Evolutionary conservation across 2,797 vertebrate species (phyloP).

Genomic region (Siniperca undulata): DNA sequence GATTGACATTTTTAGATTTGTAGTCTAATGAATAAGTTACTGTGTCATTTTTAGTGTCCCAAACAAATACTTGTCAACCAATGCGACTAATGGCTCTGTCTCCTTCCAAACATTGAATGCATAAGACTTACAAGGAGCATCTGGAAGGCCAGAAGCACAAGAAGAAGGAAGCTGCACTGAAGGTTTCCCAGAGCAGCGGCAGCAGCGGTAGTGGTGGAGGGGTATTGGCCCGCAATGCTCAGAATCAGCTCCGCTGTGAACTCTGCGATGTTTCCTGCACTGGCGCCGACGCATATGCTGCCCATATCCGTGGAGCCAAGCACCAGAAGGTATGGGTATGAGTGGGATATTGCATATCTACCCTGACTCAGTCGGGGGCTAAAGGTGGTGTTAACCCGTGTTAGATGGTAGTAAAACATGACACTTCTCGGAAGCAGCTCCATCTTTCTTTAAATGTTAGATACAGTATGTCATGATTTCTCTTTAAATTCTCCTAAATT

Average conservation of each 20-base stretch:
- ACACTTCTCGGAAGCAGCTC: background rate
- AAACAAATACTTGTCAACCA: background rate
- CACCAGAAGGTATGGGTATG: constrained; percentile 92
- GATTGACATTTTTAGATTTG: background rate
- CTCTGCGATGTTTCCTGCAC: constrained; percentile 98
- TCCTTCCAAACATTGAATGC: background rate
- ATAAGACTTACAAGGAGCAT: constrained; percentile 97
- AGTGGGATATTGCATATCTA: background rate
- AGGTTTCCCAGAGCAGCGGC: constrained; percentile 91
- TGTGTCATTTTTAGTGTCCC: background rate
- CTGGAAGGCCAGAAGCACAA: constrained; percentile 99
- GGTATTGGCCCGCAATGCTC: constrained; percentile 90
- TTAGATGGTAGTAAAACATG: background rate
- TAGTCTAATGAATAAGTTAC: background rate
- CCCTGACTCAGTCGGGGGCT: background rate
- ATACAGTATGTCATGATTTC: background rate
- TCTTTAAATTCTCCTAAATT: too few relatives aligned
- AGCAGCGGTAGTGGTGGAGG: constrained; percentile 85
- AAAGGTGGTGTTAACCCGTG: background rate
- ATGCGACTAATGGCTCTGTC: background rate
- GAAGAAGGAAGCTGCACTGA: constrained; percentile 96
- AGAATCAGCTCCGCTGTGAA: constrained; percentile 97
- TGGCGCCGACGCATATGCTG: constrained; percentile 95
- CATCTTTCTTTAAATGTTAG: background rate
- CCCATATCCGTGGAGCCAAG: constrained; percentile 97